A percentile compares a stretch with the other conserved stretches of the same genome.
Evolutionary conservation across 2,888 invertebrate genomes (phyloP).

Genomic region (Cremastinae sp.): DNA sequence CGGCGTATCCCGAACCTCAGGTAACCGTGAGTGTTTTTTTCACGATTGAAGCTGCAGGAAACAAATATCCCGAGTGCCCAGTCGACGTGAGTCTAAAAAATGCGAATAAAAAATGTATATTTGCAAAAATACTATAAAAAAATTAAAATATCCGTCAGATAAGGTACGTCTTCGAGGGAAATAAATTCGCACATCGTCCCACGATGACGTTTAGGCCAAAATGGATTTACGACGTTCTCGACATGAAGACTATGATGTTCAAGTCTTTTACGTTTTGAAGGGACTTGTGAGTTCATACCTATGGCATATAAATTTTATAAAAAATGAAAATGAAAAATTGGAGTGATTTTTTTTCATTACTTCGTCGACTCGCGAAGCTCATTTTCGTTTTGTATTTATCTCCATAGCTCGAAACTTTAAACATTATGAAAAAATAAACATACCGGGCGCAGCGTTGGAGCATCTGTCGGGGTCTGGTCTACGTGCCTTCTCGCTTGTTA

Average conservation of each 20-base stretch:
- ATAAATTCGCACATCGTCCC: conserved; percentile 72
- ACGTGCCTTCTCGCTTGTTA: conserved; percentile 51
- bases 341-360: background rate
- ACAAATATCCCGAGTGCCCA: conserved; percentile 54
- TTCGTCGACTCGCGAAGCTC: too few species aligned
- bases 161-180: conserved; percentile 77
- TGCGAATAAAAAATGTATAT: too few species aligned
- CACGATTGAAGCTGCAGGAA: conserved; percentile 72
- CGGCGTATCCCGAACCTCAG: conserved; percentile 79
- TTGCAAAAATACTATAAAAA: background rate
- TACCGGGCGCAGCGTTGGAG: conserved; percentile 1
- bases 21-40: conserved; percentile 80
- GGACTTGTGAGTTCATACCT: background rate
- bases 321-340: too few species aligned
- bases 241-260: conserved; percentile 76
- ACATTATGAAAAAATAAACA: conserved; percentile 20
- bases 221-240: conserved; percentile 78
- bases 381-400: too few species aligned
- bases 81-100: conserved; percentile 68
- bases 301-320: too few species aligned
- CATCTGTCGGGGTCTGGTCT: conserved; percentile 53
- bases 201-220: conserved; percentile 75
- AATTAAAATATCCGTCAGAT: conserved; percentile 69
- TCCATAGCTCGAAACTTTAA: too few species aligned
- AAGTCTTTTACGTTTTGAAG: conserved; percentile 68